These are phyloP conservation scores for Chrysina gloriosa DNA, from an alignment of 2,888 invertebrate genomes.

Conservation along the genomic window DNA sequence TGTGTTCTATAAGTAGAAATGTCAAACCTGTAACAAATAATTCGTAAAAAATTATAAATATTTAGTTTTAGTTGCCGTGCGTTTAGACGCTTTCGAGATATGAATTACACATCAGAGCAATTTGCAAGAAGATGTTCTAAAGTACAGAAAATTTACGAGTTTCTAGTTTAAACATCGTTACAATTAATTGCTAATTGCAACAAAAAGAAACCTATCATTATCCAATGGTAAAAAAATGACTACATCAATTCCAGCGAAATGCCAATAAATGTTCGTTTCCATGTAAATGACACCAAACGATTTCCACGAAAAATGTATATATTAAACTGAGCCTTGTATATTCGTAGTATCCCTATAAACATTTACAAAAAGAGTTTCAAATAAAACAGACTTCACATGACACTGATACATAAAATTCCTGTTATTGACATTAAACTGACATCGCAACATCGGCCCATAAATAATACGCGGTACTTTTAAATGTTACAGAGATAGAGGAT, in stretches of 20 bases:
- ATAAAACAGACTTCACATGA: slow-evolving; percentile 19
- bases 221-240: too few species aligned
- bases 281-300: background rate
- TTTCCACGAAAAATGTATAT: slow-evolving; percentile 13
- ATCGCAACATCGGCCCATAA: slow-evolving; percentile 25
- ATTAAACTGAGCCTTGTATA: background rate
- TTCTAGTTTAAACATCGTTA: too few species aligned
- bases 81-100: too few species aligned
- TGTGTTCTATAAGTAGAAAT: too few species aligned
- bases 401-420: slow-evolving; percentile 22
- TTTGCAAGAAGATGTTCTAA: too few species aligned
- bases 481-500: slow-evolving; percentile 15
- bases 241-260: background rate
- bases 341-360: slow-evolving; percentile 13
- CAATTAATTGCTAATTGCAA: too few species aligned
- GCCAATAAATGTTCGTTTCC: background rate
- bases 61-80: too few species aligned
- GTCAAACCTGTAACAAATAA: too few species aligned
- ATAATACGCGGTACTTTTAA: slow-evolving; percentile 17
- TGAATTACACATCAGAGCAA: too few species aligned
- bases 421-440: slow-evolving; percentile 30
- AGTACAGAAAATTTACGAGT: too few species aligned
- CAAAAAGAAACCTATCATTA: too few species aligned
- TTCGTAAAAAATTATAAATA: too few species aligned
- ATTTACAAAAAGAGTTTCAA: slow-evolving; percentile 22